Base-by-base conservation (phyloP, 2,888 invertebrate species). In the Idaea aversata region DNA sequence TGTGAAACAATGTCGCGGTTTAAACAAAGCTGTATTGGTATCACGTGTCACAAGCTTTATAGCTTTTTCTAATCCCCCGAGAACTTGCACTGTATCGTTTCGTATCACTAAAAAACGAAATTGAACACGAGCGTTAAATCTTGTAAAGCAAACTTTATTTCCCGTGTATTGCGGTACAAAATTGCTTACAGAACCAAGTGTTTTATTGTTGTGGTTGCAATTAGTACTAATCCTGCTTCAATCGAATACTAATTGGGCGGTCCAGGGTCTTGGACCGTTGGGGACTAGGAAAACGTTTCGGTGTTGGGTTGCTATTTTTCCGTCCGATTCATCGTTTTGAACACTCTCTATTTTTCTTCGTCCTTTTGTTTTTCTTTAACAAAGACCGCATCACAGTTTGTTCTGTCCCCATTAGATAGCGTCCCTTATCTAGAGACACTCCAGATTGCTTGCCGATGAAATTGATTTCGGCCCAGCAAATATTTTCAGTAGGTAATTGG, bases 401-500 rank as follows among this genome's bases (percentile, higher is more conserved):
- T 47, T 47, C 47, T 47, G 13, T 47, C 13, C 10, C 47, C 10
- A 47, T 47, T 47, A 47, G 10, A 47, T 10, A 47, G 47, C 10
- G 47, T 47, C 47, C 47, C 47, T 47, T 7, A 47, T 47, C 47
- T 47, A 47, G 64, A 59, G 58, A 16, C 58, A 59, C 15, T 59
- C 15, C 66, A 66, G 67, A 63, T 70, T 69, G 66, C 67, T 70
- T 67, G 67, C 70, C 61, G 62, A 63, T 58, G 15, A 67, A 68
- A 71, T 71, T 63, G 69, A 47, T 69, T 66, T 61, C 57, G 25
- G 60, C 25, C 57, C 15, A 47, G 59, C 64, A 71, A 71, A 71
- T 71, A 71, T 71, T 69, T 69, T 65, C 63, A n/a, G 62, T 57
- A 5, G 61, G 61, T 70, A 63, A 71, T 71, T 71, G 69, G 65